Base-by-base conservation (phyloP, 2,797 vertebrate genomes). In the Acanthurus leucopareius region DNA sequence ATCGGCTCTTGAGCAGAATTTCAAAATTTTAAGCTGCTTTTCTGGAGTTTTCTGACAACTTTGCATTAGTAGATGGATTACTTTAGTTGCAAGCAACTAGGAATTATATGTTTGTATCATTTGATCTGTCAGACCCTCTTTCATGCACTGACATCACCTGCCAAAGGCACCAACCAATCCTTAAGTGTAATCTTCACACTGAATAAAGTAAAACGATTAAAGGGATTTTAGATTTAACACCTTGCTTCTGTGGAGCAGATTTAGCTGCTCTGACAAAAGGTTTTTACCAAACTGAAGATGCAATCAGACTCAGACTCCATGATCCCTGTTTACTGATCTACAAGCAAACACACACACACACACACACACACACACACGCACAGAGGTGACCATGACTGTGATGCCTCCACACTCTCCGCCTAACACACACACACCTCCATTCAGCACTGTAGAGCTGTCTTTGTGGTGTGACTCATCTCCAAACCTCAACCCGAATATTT, bases 401-500 rank as follows among this genome's bases (percentile, higher is more conserved):
- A 56, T 1, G 1, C 22, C 44, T 13, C 8, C n/a, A 40, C 42
- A 40, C 66, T 4, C 20, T n/a, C 42, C 6, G 10, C 16, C 20
- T 42, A 49, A 75, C 45, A 44, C 8, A 51, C 60, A 68, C 47
- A 42, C 52, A 71, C 22, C 45, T 62, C 48, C 51, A 58, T 54
- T 75, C 64, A 58, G 58, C 68, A 63, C 77, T 10, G 63, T 52
- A 16, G 67, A 70, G 77, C 84, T 77, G 84, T 91, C 91, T 91
- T 57, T 67, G 73, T 85, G 60, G 48, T 20, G 71, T 91, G 92
- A 93, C 75, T 91, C 92, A 92, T 92, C 82, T 90, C 75, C 80
- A 85, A 85, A 85, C 82, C 72, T 83, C 90, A 84, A 86, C 85
- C 47, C 4, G 52, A 90, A 88, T 93, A 93, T 93, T 91, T 92